Evolutionary conservation across 2,888 invertebrate species (phyloP).

Genomic region (Galerucella pusilla): DNA sequence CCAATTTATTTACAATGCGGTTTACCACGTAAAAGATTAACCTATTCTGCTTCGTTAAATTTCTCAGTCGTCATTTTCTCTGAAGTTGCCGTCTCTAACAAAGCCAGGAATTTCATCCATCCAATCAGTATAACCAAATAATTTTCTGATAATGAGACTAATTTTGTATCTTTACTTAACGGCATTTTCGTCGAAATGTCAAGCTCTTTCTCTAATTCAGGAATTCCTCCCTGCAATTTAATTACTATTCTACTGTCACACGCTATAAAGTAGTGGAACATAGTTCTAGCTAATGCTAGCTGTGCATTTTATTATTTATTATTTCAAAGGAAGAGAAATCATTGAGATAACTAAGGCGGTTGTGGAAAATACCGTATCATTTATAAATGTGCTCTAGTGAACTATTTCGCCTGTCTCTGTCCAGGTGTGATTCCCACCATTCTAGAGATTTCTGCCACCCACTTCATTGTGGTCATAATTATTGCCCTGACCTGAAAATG

Average conservation of each 20-base stretch:
- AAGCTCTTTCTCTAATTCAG: constrained; percentile 8
- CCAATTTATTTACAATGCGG: not conserved
- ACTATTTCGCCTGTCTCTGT: too few species aligned
- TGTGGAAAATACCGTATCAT: too few species aligned
- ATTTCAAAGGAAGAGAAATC: too few species aligned
- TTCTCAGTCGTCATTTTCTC: constrained; percentile 3
- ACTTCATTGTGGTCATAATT: too few species aligned
- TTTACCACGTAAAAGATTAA: constrained; percentile 5
- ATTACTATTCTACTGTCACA: not conserved
- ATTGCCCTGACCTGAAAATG: too few species aligned
- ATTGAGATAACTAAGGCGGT: too few species aligned
- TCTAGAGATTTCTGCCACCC: too few species aligned
- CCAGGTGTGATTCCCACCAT: too few species aligned
- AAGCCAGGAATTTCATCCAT: constrained; percentile 17
- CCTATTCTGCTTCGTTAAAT: constrained; percentile 10
- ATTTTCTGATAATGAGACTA: constrained; percentile 28
- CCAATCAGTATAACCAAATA: constrained; percentile 29
- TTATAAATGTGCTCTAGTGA: too few species aligned
- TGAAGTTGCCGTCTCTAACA: constrained; percentile 9
- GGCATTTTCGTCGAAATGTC: constrained; percentile 15
- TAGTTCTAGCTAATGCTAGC: too few species aligned
- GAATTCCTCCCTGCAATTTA: constrained; percentile 14
- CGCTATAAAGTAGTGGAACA: not conserved
- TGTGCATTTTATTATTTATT: too few species aligned
- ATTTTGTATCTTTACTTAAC: constrained; percentile 22